Conservation (phyloP, 2,888 invertebrate genomes). For the Branchipolynoe longqiensis region DNA sequence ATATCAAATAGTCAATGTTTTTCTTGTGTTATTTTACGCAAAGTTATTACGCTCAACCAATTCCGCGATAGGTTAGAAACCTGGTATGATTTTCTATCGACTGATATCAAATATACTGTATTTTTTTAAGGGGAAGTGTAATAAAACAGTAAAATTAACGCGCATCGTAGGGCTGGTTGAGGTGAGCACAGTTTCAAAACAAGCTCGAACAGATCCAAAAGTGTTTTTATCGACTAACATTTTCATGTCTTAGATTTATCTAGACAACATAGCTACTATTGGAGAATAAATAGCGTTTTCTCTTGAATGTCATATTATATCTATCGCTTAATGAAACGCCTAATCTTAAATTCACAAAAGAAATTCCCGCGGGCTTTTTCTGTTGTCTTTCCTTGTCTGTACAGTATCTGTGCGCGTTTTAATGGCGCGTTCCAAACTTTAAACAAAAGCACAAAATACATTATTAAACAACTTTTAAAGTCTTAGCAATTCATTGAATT, state of each 20-base stretch:
- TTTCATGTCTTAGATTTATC: not conserved
- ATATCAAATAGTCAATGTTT: no score
- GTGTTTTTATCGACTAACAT: not conserved
- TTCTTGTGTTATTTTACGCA: no score
- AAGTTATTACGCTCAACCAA: no score
- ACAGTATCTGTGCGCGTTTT: slow-evolving; percentile 1
- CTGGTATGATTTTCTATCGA: not conserved
- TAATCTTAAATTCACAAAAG: not conserved
- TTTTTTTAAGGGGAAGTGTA: not conserved
- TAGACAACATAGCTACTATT: not conserved
- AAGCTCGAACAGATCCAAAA: not conserved
- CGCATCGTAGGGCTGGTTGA: no score
- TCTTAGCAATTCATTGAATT: not conserved
- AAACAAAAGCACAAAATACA: slow-evolving; percentile 12
- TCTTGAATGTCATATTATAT: not conserved
- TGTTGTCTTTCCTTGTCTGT: not conserved
- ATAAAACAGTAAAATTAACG: not conserved
- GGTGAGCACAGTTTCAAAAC: not conserved
- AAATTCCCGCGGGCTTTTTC: not conserved
- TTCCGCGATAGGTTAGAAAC: not conserved
- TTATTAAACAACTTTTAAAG: not conserved
- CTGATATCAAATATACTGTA: not conserved
- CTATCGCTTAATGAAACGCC: no score
- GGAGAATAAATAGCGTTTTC: no score
- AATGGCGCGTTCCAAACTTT: slow-evolving; percentile 11